Evolutionary conservation across 2,797 vertebrate genomes (phyloP).

Genomic region (Apodemus agrarius): DNA sequence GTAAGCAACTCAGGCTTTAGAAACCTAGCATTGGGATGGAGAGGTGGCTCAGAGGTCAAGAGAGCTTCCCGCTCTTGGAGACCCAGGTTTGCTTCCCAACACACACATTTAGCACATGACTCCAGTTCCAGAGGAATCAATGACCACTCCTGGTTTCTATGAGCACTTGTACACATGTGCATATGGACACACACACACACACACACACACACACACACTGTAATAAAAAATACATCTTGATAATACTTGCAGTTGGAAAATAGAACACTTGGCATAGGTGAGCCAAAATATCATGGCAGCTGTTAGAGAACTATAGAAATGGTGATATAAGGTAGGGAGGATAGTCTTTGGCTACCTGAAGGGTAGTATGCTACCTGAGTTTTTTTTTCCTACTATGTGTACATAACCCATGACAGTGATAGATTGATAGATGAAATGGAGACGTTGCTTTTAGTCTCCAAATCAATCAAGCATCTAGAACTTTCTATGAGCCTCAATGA

Average conservation of each 20-base stretch:
- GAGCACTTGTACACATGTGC: background rate
- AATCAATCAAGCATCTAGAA: conserved; percentile 64
- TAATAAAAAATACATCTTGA: background rate
- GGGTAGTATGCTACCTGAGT: conserved; percentile 41
- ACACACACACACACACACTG: background rate
- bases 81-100: background rate
- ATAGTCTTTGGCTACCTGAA: background rate
- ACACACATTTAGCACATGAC: background rate
- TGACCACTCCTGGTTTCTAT: background rate
- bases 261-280: background rate
- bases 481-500: conserved; percentile 53
- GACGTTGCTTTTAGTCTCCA: background rate
- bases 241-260: background rate
- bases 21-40: background rate
- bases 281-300: background rate
- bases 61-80: background rate
- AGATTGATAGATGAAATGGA: conserved; percentile 57
- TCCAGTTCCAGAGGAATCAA: background rate
- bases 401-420: conserved; percentile 65
- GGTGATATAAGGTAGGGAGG: background rate
- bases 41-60: background rate
- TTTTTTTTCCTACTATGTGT: conserved; percentile 57
- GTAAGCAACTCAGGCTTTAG: background rate
- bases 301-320: background rate
- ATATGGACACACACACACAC: background rate